Conservation (phyloP, 2,113 vertebrate genomes). For the Scopus umbretta region DNA sequence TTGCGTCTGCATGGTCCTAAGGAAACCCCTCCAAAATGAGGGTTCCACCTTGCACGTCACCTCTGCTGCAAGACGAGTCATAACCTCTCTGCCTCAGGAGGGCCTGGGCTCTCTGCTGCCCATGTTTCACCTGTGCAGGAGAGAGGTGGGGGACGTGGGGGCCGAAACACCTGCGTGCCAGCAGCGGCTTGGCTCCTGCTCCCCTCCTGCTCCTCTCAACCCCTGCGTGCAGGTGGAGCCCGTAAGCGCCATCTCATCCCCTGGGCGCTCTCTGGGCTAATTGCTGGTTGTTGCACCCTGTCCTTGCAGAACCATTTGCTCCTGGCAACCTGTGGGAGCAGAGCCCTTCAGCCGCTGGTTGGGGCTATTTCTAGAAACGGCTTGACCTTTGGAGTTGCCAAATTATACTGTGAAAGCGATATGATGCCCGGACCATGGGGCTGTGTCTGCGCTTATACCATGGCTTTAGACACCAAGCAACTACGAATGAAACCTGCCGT, state of each 20-base stretch:
- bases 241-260: accelerated
- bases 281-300: neutral
- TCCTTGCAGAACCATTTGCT: neutral
- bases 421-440: accelerated
- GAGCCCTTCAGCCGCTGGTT: neutral
- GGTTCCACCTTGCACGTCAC: neutral
- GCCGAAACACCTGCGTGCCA: accelerated
- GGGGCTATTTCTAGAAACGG: neutral
- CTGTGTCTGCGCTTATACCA: neutral
- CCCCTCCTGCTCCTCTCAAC: neutral
- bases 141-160: neutral
- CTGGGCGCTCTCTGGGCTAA: neutral
- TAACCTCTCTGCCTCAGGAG: neutral
- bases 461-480: neutral
- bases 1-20: neutral
- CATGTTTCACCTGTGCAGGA: neutral
- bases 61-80: neutral
- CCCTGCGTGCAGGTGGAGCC: accelerated
- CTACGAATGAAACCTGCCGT: neutral
- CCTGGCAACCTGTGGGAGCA: accelerated
- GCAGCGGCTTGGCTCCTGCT: accelerated
- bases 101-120: neutral
- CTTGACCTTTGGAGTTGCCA: neutral
- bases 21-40: neutral
- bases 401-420: neutral